phyloP scores from a whole-genome alignment of 2,113 vertebrate genomes.

The Penelope pileata region DNA sequence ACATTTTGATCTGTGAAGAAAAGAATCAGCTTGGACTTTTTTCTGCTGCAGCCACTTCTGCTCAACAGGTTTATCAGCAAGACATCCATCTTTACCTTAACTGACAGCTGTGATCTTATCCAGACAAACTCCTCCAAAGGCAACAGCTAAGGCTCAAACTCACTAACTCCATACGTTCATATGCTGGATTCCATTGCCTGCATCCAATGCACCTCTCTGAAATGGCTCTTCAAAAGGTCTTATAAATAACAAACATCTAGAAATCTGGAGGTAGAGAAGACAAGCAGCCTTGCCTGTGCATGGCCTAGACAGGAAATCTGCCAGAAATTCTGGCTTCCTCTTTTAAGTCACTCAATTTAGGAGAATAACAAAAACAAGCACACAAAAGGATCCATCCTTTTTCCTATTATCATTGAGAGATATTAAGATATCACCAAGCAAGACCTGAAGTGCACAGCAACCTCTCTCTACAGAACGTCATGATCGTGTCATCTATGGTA shows the following conservation, averaged over 20 bases:
- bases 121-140: not conserved
- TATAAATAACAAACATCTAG: not conserved
- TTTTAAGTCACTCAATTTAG: not conserved
- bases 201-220: not conserved
- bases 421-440: not conserved
- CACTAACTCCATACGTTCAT: not conserved
- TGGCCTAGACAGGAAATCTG: not conserved
- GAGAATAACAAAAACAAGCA: not conserved
- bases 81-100: not conserved
- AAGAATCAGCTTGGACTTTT: not conserved
- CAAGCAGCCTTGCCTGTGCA: not conserved
- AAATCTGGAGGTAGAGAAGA: not conserved
- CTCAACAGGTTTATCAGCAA: not conserved
- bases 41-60: not conserved
- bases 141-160: not conserved
- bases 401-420: not conserved
- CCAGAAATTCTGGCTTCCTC: not conserved
- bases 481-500: accelerated
- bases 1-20: not conserved
- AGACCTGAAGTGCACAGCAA: accelerated
- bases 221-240: not conserved
- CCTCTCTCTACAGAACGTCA: not conserved
- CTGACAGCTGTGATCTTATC: not conserved
- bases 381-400: not conserved
- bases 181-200: not conserved